Conservation (phyloP, 2,797 vertebrate genomes). For the Bothrops alternatus region DNA sequence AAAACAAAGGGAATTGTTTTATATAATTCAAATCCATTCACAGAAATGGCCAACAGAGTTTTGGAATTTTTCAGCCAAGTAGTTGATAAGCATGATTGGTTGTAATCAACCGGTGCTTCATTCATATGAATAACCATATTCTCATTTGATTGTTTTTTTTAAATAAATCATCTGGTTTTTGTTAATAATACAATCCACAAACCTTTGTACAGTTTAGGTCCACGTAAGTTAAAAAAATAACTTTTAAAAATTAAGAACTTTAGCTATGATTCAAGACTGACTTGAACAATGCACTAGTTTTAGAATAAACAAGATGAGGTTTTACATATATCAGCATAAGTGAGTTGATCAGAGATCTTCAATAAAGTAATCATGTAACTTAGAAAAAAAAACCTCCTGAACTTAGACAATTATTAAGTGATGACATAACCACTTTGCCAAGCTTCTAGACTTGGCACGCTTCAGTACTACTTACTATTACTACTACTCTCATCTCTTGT, state of each 20-base stretch:
- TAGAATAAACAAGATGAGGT: background rate
- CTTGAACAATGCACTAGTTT: background rate
- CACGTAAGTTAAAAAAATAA: background rate
- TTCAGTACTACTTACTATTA: background rate
- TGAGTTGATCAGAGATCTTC: background rate
- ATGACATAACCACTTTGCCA: conserved; percentile 11
- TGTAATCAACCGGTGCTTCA: background rate
- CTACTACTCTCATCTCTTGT: background rate
- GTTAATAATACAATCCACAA: background rate
- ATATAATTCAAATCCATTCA: background rate
- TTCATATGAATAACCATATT: background rate
- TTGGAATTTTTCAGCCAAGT: background rate
- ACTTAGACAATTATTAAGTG: background rate
- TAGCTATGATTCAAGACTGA: background rate
- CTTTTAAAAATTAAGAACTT: background rate
- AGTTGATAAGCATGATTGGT: background rate
- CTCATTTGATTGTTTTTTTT: background rate
- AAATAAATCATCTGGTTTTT: background rate
- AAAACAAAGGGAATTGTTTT: background rate
- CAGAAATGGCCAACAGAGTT: background rate
- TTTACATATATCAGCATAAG: background rate
- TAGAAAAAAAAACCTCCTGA: background rate
- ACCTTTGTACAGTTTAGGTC: background rate
- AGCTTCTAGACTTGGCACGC: background rate
- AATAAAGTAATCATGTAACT: background rate